These are phyloP conservation scores for Pollenia amentaria DNA, from an alignment of 2,888 invertebrate species.

Conservation along the genomic window DNA sequence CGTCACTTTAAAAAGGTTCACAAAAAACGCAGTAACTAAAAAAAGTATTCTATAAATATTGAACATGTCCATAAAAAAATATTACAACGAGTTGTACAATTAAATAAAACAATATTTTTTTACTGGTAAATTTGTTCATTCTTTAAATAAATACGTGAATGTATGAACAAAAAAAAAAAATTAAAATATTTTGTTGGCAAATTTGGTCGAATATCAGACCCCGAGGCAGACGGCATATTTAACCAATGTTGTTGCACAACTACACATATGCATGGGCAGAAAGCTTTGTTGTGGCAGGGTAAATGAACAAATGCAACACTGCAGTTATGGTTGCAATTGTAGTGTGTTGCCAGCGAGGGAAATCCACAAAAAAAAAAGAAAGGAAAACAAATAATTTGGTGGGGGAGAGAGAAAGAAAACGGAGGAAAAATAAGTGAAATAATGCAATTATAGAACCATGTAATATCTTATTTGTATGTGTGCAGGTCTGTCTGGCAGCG, in stretches of 20 bases:
- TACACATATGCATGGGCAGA: background rate
- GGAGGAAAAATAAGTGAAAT: slow-evolving; percentile 12
- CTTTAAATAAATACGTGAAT: slow-evolving; percentile 32
- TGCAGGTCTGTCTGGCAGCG: background rate
- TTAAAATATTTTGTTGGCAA: slow-evolving; percentile 19
- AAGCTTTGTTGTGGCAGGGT: slow-evolving; percentile 9
- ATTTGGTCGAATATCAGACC: slow-evolving; percentile 36
- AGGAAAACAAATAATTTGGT: background rate
- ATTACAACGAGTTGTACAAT: slow-evolving; percentile 53
- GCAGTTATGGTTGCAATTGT: slow-evolving; percentile 51
- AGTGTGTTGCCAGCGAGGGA: slow-evolving; percentile 29
- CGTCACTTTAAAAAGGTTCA: slow-evolving; percentile 40
- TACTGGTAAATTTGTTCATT: slow-evolving; percentile 6
- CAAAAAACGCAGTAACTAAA: no score
- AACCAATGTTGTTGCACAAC: slow-evolving; percentile 32
- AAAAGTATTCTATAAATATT: background rate
- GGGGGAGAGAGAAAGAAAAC: background rate
- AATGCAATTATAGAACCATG: slow-evolving; percentile 66
- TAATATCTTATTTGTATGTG: slow-evolving; percentile 60
- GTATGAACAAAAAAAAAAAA: background rate
- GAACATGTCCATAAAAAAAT: slow-evolving; percentile 22
- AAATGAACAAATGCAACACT: slow-evolving; percentile 60
- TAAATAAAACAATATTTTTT: slow-evolving; percentile 35
- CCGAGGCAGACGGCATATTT: slow-evolving; percentile 1
- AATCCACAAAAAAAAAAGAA: slow-evolving; percentile 8